Base-by-base conservation (phyloP, 2,113 vertebrate species). In the Percopsis transmontana region DNA sequence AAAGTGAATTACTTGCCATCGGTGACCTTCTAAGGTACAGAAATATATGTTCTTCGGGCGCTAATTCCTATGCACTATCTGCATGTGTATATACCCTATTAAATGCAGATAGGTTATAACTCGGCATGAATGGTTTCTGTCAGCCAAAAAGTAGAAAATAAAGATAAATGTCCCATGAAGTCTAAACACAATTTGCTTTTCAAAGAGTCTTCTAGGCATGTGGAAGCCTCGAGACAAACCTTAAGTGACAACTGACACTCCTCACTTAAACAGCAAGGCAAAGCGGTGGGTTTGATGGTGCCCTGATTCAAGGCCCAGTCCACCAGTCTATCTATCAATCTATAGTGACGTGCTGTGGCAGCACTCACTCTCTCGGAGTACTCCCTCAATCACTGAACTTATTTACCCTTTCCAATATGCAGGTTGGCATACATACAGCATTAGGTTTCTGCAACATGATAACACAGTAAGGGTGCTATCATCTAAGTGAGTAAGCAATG, bases 151-250 rank as follows among this genome's bases (percentile, higher is more conserved):
- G 48, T 66, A 58, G 33, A 80, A 66, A 82, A 84, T 66, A 57
- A 70, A 77, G 74, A 87, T 77, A 79, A 86, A 76, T 76, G 58
- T 41, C 68, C 21, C 40, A 57, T 68, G 56, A 75, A 61, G 55
- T 77, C 58, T 62, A 52, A 68, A 48, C 69, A 51, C 60, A 58
- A 44, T 74, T 62, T 76, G 19, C 67, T 82, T 77, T 82, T 65
- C 72, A 84, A 79, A 79, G 59, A 21, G 51, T 58, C 38, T 58
- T 76, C n/a, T n/a, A 44, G 44, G 66, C 51, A 58, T 15, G 61
- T 11, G 10, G 58, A 27, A 59, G 70, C 51, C 51, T 23, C 10
- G 41, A 74, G 41, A 59, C 51, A 77, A 70, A 83, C 48, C 42
- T 45, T 66, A 72, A 78, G 76, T 82, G 82, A 81, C 79, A 77